Evolutionary conservation across 2,113 vertebrate species (phyloP), one percentile per base, ranked within the genome.

Genomic region (Pteronura brasiliensis): DNA sequence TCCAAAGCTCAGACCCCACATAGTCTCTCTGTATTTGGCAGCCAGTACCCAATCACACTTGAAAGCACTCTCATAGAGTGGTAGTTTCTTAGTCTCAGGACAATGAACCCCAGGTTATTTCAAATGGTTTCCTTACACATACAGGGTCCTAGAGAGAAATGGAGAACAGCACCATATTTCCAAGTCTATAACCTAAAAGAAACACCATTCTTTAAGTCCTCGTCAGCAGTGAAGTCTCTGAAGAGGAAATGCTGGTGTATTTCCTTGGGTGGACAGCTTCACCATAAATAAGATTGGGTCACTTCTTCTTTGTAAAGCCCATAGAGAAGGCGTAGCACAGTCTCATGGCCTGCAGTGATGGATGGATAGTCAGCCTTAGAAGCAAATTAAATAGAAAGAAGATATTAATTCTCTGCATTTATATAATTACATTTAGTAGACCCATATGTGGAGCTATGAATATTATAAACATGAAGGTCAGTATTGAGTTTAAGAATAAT

Each of bases 311-410:
- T 34, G 34, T 0, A 39, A 36, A 39, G 9, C 29, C 3, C 39
- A 34, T 8, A 10, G 18, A 84, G 21, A 69, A 29, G 7, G 1
- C 29, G 1, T 69, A 7, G 1, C 21, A 0, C 34, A 11, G 13
- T 25, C 47, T 39, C 15, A 57, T 52, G 69, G 18, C 13, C 20
- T 52, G 42, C 29, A 34, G 6, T n/a, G 13, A 52, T 82, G 13
- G 29, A 34, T 57, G 44, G 42, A 39, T 61, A 44, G 47, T 29
- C 34, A 90, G 18, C 1, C 4, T 84, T 27, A 18, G 17, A 63
- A 31, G 5, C 27, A 52, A 11, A 36, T 34, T 52, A 72, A 74
- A 85, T 21, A 74, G 39, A 57, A 52, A 74, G 27, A 82, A 61
- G 20, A 4, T 31, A 49, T 34, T 57, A 49, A 71, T 57, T 84